Base-by-base conservation (phyloP, 2,113 vertebrate species). In the Danionella cerebrum region DNA sequence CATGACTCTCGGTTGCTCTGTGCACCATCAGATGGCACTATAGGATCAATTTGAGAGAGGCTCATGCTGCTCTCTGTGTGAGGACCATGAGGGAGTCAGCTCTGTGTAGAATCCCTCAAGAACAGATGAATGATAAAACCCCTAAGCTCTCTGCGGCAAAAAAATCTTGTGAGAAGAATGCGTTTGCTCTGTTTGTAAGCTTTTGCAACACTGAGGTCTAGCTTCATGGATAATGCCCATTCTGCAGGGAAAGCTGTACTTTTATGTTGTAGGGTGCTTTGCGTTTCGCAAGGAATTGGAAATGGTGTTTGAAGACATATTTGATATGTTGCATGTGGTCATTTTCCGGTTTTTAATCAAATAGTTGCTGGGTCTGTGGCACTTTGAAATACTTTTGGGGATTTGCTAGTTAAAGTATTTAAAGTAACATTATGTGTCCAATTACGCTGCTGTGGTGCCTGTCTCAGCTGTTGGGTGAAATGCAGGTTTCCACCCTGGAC, bases 11-110 rank as follows among this genome's bases (percentile, higher is more conserved):
- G 11, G 7, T 62, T 10, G 41, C 67, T 42, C 59, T 25, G 16
- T 18, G 24, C 58, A 65, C 88, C 91, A 90, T 86, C 48, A 86
- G 91, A 80, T 88, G 91, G 90, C 90, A 88, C 80, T 84, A 67
- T 14, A 81, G 18, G 81, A 85, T 82, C 60, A 69, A 65, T 63
- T 54, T 72, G 39, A 16, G 29, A 45, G 31, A 9, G 24, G 18
- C 25, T 62, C 33, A 38, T 57, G 48, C 38, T 35, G 60, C 51
- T 45, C 35, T 47, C 44, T 31, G 24, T 27, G 5, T 45, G 42
- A 22, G 38, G 65, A 58, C 27, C 11, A 45, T 25, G 54, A 16
- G 38, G n/a, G 39, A 51, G 69, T 21, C 55, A 42, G 57, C 45
- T 14, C 21, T 62, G 24, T 33, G 41, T 35, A 29, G 62, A 71